Evolutionary conservation across 2,797 vertebrate genomes (phyloP).

Genomic region (Pseudotriccus pelzelni): DNA sequence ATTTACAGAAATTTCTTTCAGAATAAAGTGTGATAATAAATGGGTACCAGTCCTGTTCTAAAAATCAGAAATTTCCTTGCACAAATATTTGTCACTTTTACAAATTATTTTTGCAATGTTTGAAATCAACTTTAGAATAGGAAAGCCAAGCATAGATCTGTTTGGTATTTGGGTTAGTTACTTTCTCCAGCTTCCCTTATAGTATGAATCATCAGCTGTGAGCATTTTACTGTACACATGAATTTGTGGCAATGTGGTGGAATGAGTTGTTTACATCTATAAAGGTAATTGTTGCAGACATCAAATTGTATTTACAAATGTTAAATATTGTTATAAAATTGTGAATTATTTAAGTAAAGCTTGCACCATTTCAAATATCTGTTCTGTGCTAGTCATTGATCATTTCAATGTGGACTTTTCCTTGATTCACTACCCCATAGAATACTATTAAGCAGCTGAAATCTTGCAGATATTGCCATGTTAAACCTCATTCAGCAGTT

Average conservation of each 20-base stretch:
- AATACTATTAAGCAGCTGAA: not conserved
- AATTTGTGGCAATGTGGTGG: slow-evolving; percentile 38
- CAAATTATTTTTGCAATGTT: slow-evolving; percentile 24
- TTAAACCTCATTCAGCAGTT: not conserved
- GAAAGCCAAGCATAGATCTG: not conserved
- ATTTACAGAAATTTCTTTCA: not conserved
- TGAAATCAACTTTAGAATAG: slow-evolving; percentile 30
- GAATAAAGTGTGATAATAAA: slow-evolving; percentile 45
- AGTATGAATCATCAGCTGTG: slow-evolving; percentile 34
- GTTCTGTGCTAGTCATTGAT: slow-evolving; percentile 52
- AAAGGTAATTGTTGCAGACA: slow-evolving; percentile 59
- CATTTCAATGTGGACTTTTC: slow-evolving; percentile 43
- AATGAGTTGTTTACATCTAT: slow-evolving; percentile 57
- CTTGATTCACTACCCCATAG: slow-evolving; percentile 23
- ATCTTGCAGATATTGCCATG: not conserved
- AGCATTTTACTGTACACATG: slow-evolving; percentile 51
- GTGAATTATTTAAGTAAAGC: slow-evolving; percentile 60
- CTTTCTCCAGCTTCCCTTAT: slow-evolving; percentile 34
- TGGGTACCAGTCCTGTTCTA: not conserved
- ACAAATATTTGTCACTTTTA: slow-evolving; percentile 11
- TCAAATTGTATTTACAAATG: slow-evolving; percentile 59
- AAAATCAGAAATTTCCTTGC: slow-evolving; percentile 37
- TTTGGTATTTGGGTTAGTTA: slow-evolving; percentile 3
- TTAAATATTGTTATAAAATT: slow-evolving; percentile 61
- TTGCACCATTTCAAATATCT: slow-evolving; percentile 63